Conservation (phyloP, 2,888 invertebrate species). For the Drosophila acutilabella region DNA sequence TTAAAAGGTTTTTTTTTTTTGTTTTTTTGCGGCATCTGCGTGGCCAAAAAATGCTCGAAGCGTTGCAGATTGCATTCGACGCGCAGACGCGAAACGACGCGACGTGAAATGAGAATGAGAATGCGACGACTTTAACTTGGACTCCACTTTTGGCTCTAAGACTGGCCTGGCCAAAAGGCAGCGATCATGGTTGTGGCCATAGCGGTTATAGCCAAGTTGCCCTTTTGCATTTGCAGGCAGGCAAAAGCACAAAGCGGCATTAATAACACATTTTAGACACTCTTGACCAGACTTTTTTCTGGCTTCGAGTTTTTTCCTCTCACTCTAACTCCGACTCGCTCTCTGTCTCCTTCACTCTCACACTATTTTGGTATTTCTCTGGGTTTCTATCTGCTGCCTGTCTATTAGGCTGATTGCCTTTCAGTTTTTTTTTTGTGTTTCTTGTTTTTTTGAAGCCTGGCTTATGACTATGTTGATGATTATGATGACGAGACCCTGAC, state of each 20-base stretch:
- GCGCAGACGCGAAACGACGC: constrained; percentile 49
- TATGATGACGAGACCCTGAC: constrained; percentile 56
- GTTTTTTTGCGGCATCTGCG: constrained; percentile 48
- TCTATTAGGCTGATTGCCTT: constrained; percentile 71
- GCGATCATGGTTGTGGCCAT: constrained; percentile 2
- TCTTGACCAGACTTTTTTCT: constrained; percentile 54
- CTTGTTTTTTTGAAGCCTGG: constrained; percentile 5
- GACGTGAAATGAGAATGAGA: constrained; percentile 30
- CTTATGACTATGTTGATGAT: constrained; percentile 34
- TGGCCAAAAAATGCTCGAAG: constrained; percentile 72
- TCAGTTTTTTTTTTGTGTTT: constrained; percentile 39
- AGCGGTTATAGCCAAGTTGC: constrained; percentile 49
- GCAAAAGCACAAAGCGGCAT: constrained; percentile 57
- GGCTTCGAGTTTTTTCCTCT: constrained; percentile 21
- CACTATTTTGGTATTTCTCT: not conserved
- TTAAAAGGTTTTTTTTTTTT: constrained; percentile 12
- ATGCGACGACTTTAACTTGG: not conserved
- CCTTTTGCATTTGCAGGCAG: constrained; percentile 60
- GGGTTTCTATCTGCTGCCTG: constrained; percentile 29
- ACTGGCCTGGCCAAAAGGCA: not conserved
- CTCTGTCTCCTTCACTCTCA: not conserved
- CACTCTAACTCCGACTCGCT: not conserved
- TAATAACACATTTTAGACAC: constrained; percentile 79
- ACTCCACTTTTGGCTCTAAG: not conserved
- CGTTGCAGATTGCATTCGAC: constrained; percentile 82